Percentiles rank a stretch among this genome's conserved stretches.
Conservation (phyloP, 2,797 vertebrate genomes). For the Menidia menidia region DNA sequence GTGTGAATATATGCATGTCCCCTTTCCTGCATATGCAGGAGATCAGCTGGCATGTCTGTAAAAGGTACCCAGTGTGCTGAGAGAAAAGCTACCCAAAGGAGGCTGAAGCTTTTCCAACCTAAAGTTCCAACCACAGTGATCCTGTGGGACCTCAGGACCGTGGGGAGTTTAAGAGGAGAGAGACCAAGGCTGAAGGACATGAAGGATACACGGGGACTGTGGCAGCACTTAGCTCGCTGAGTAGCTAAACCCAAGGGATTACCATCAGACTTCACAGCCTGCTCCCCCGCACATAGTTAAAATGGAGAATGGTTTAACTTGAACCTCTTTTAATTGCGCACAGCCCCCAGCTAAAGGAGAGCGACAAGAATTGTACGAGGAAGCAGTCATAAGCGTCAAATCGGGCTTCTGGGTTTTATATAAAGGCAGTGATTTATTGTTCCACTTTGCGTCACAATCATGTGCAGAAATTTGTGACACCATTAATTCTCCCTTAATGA, state of each 20-base stretch:
- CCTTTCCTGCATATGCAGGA: conserved; percentile 23
- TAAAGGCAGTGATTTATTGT: conserved; percentile 68
- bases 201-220: conserved; percentile 36
- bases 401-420: conserved; percentile 39
- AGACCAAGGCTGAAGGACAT: conserved; percentile 37
- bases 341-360: conserved; percentile 39
- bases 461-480: conserved; percentile 58
- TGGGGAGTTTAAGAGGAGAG: conserved; percentile 47
- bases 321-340: conserved; percentile 60
- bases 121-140: conserved; percentile 49
- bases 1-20: conserved; percentile 42
- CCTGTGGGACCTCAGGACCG: conserved; percentile 55
- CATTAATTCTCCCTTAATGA: conserved; percentile 72
- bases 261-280: conserved; percentile 49
- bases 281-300: conserved; percentile 44
- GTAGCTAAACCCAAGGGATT: conserved; percentile 69
- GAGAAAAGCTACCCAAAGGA: conserved; percentile 44
- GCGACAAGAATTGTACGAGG: conserved; percentile 18
- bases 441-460: conserved; percentile 45
- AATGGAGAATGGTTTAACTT: conserved; percentile 50
- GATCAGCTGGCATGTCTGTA: conserved; percentile 65
- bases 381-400: conserved; percentile 12
- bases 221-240: conserved; percentile 55
- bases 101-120: conserved; percentile 49
- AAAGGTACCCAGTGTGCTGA: conserved; percentile 44